A percentile compares a stretch with the other conserved stretches of the same genome.
Evolutionary conservation across 2,888 invertebrate genomes (phyloP).

Genomic region (Macaria liturata): DNA sequence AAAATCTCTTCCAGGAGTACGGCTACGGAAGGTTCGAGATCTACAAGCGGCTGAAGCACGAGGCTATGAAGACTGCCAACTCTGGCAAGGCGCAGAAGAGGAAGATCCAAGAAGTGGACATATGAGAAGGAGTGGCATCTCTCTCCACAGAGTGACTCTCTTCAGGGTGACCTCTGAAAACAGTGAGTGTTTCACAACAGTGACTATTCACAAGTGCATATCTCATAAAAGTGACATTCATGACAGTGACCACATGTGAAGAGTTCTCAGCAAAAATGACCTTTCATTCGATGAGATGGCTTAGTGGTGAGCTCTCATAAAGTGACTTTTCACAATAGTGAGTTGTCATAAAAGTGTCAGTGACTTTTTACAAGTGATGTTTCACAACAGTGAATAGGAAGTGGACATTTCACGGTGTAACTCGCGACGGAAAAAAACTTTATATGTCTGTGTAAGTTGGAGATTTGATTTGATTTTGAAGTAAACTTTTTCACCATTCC

Average conservation of each 20-base stretch:
- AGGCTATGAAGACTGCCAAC: constrained; percentile 73
- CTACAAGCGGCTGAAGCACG: constrained; percentile 85
- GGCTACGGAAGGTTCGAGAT: constrained; percentile 84
- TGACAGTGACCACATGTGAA: background rate
- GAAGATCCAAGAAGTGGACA: constrained; percentile 79
- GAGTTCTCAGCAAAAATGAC: too few relatives aligned
- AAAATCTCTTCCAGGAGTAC: constrained; percentile 82
- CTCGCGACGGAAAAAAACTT: too few relatives aligned
- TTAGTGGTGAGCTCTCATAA: too few relatives aligned
- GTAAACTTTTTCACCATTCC: too few relatives aligned
- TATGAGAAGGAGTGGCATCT: constrained; percentile 55
- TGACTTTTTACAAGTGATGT: too few relatives aligned
- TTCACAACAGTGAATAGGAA: too few relatives aligned
- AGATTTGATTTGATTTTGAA: too few relatives aligned
- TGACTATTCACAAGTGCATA: background rate
- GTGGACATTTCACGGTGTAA: too few relatives aligned
- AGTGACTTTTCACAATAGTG: too few relatives aligned
- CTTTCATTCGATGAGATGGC: too few relatives aligned
- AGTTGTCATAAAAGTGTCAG: too few relatives aligned
- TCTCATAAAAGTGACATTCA: background rate
- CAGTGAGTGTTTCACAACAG: background rate
- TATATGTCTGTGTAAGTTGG: too few relatives aligned
- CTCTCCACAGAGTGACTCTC: constrained; percentile 9
- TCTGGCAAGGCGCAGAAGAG: constrained; percentile 67
- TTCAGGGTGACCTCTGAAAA: background rate